Percentiles rank a stretch among this genome's conserved stretches.
These are phyloP conservation scores for Lagopus muta DNA, from an alignment of 2,113 vertebrate genomes.

Conservation along the genomic window DNA sequence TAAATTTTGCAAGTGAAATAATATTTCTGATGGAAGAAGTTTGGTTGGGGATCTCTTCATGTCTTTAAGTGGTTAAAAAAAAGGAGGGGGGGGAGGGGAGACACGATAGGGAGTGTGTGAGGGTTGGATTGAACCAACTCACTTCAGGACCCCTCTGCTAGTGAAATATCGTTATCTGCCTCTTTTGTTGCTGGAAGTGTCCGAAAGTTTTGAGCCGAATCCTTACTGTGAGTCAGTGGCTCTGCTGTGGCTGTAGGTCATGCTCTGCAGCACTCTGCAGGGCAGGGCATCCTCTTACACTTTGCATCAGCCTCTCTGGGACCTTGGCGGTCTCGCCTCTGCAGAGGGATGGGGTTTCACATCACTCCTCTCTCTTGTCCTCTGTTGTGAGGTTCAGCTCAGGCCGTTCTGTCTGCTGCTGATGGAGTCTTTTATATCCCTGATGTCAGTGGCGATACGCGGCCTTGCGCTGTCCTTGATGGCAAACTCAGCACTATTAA, in stretches of 20 bases:
- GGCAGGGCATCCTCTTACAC: background rate
- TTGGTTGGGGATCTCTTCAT: background rate
- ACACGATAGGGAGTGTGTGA: background rate
- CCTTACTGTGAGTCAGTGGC: background rate
- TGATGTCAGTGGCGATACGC: slow-evolving; percentile 7
- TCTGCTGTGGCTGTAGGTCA: fast-evolving
- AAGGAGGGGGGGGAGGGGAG: background rate
- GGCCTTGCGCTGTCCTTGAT: slow-evolving; percentile 37
- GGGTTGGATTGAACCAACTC: background rate
- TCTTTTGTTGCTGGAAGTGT: background rate
- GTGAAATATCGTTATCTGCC: background rate
- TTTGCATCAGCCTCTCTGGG: background rate
- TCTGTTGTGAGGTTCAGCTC: background rate
- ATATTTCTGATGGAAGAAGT: background rate
- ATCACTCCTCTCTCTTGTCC: background rate
- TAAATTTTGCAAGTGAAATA: background rate
- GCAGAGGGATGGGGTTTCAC: background rate
- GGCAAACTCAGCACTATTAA: background rate
- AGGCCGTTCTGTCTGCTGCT: background rate
- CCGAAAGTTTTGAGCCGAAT: background rate
- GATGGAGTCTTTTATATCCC: background rate
- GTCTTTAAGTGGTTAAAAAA: background rate
- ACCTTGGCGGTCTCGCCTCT: background rate
- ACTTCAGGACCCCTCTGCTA: background rate
- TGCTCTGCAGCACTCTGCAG: background rate